Base-by-base conservation (phyloP, 2,113 vertebrate genomes). In the Bucco capensis region DNA sequence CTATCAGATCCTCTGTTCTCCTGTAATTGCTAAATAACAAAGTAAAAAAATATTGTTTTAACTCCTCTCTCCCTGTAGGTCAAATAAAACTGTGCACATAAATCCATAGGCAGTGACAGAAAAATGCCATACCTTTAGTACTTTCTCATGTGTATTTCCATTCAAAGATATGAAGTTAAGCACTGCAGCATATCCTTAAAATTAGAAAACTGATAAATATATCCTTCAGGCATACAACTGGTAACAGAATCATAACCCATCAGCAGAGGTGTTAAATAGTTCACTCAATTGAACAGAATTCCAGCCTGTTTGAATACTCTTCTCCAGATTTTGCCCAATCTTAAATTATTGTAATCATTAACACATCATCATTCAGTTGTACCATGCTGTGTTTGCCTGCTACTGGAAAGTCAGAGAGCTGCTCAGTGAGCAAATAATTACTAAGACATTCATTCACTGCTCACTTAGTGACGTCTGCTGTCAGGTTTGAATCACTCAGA, bases 161-260 rank as follows among this genome's bases (percentile, higher is more conserved):
- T 71, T 76, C 87, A 44, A 87, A 96, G 35, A 37, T n/a, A 70
- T 31, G 65, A 57, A 86, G 21, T 83, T 18, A 38, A 93, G 27
- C 27, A 18, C 31, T 42, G 19, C 5, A 82, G 16, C 8, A n/a
- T 53, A 73, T 62, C 13, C 6, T 94, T 86, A 82, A 92, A 94
- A 81, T 25, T 53, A 9, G 35, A 78, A 92, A 92, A 42, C 31
- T 83, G 64, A 80, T 49, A 96, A 94, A 94, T 69, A 86, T 44
- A 84, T 49, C 56, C 60, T 92, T 86, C 73, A 64, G 42, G 54
- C 44, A 33, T 31, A n/a, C 4, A 50, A 28, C 11, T 54, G 25
- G 9, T 38, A 91, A 49, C 21, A 81, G 83, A 72, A 88, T 47
- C 49, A 65, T 13, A 89, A 7, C 19, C 47, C 23, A 62, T 78